These are phyloP conservation scores for Sylvia atricapilla DNA, from an alignment of 2,113 vertebrate genomes.

Conservation along the genomic window DNA sequence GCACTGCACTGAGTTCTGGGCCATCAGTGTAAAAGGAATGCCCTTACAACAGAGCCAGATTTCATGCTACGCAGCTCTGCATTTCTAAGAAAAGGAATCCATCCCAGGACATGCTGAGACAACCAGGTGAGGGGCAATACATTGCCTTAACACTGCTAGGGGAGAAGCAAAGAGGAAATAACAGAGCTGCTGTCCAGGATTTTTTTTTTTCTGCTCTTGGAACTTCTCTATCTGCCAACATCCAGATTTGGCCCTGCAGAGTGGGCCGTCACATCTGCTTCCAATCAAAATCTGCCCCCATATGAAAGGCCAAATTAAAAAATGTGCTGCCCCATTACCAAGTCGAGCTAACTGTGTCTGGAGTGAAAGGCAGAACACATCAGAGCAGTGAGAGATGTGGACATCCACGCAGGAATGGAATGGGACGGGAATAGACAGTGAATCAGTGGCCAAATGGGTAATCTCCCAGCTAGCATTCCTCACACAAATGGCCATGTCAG, in stretches of 20 bases:
- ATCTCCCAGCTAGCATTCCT: not conserved
- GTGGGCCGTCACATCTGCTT: not conserved
- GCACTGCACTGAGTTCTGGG: not conserved
- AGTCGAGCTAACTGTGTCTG: not conserved
- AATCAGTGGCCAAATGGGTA: slow-evolving; percentile 21
- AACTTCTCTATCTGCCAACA: not conserved
- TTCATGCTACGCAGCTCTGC: not conserved
- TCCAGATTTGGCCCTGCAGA: not conserved
- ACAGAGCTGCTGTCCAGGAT: slow-evolving; percentile 2
- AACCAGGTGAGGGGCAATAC: not conserved
- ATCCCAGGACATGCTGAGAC: not conserved
- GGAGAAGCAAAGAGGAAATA: not conserved
- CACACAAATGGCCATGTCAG: not conserved
- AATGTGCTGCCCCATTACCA: not conserved
- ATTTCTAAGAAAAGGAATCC: not conserved
- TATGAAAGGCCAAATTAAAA: not conserved
- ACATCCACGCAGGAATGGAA: slow-evolving; percentile 1
- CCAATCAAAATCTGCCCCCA: not conserved
- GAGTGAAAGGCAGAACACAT: not conserved
- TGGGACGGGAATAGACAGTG: not conserved
- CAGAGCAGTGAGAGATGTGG: not conserved
- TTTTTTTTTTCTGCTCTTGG: not conserved
- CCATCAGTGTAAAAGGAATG: not conserved
- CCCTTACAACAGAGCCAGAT: not conserved
- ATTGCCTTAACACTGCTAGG: not conserved